phyloP scores from a whole-genome alignment of 2,113 vertebrate species.

The Thymallus thymallus region DNA sequence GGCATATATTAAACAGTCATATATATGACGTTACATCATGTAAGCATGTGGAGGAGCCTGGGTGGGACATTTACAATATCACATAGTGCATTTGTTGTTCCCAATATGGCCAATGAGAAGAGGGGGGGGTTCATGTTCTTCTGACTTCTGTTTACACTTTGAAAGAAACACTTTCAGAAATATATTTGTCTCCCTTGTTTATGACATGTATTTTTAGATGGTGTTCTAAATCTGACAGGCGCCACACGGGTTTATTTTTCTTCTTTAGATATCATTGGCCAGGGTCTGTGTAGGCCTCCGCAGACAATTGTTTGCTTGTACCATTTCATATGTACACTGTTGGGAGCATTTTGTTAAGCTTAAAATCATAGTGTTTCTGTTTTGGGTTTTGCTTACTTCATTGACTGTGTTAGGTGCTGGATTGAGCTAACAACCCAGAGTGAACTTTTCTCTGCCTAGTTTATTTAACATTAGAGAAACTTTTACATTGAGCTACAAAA shows the following conservation, averaged over 20 bases:
- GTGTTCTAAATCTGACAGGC: constrained; percentile 44
- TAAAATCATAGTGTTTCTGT: not conserved
- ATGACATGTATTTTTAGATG: constrained; percentile 44
- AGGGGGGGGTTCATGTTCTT: too few species aligned
- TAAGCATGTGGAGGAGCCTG: constrained; percentile 42
- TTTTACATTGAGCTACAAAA: not conserved
- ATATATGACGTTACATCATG: constrained; percentile 27
- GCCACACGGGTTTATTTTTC: constrained; percentile 47
- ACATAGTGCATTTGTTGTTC: constrained; percentile 54
- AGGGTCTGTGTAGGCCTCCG: constrained; percentile 14
- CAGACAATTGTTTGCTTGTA: constrained; percentile 30
- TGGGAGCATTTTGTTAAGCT: not conserved
- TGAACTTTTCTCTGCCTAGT: too few species aligned
- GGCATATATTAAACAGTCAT: constrained; percentile 24
- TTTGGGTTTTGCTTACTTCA: too few species aligned
- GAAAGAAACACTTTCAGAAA: constrained; percentile 47
- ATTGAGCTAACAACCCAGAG: too few species aligned
- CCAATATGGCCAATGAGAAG: constrained; percentile 16
- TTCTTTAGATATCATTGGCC: constrained; percentile 26
- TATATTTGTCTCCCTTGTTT: constrained; percentile 65
- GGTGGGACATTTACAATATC: constrained; percentile 40
- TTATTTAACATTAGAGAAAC: constrained; percentile 1
- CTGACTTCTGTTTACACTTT: constrained; percentile 44
- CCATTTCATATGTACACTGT: constrained; percentile 16
- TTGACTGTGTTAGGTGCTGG: not conserved